Conservation (phyloP, 2,888 invertebrate species). For the Glaucopsyche alexis region DNA sequence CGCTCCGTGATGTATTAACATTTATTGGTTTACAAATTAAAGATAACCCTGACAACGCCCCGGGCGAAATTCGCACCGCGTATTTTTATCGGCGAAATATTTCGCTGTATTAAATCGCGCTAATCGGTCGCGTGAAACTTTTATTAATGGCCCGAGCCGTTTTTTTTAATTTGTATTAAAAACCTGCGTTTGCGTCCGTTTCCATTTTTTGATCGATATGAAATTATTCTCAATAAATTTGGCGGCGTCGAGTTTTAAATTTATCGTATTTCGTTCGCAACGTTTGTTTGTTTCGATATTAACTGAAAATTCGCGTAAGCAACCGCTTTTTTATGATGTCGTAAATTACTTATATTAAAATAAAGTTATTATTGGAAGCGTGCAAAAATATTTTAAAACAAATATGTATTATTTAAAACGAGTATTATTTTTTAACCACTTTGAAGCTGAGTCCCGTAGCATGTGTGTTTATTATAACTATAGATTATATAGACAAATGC, state of each 20-base stretch:
- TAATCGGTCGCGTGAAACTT: constrained; percentile 52
- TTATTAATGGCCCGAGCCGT: constrained; percentile 48
- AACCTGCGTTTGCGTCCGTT: constrained; percentile 44
- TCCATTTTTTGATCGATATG: constrained; percentile 45
- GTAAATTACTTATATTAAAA: constrained; percentile 10
- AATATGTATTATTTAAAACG: neutral
- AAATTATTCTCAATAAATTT: constrained; percentile 53
- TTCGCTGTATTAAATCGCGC: constrained; percentile 50
- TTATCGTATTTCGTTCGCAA: constrained; percentile 50
- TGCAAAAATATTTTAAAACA: neutral
- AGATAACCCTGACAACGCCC: constrained; percentile 58
- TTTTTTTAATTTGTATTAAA: constrained; percentile 47
- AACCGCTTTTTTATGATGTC: constrained; percentile 38
- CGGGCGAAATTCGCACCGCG: constrained; percentile 50
- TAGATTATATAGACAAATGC: neutral
- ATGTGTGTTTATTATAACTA: too few species aligned
- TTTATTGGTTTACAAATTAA: constrained; percentile 78
- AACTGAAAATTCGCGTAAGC: constrained; percentile 38
- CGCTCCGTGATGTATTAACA: constrained; percentile 70
- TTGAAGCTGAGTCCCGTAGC: neutral
- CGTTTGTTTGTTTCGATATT: constrained; percentile 51
- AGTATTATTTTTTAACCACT: neutral
- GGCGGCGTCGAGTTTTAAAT: constrained; percentile 50
- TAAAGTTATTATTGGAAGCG: neutral
- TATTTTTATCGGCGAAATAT: constrained; percentile 53